phyloP scores from a whole-genome alignment of 2,113 vertebrate genomes.

The Poeciliopsis prolifica region DNA sequence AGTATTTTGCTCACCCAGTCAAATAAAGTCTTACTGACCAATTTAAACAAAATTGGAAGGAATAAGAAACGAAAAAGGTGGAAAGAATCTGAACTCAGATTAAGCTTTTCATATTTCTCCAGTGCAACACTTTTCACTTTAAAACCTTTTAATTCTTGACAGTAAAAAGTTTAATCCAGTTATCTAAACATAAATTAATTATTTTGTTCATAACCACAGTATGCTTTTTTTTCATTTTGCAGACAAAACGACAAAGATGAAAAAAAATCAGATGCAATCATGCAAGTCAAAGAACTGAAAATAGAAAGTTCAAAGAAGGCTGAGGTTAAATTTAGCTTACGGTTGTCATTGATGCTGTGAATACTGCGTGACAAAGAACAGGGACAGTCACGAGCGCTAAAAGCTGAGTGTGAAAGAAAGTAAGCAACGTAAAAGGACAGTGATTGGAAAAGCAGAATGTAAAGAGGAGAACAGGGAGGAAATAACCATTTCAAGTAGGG shows the following conservation, averaged over 20 bases:
- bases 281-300: not conserved
- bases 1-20: too few relatives aligned
- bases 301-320: constrained; percentile 7
- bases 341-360: constrained; percentile 5
- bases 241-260: not conserved
- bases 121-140: too few relatives aligned
- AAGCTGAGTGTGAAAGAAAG: not conserved
- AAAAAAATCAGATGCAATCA: not conserved
- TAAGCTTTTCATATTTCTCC: not conserved
- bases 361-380: not conserved
- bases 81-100: not conserved
- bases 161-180: not conserved
- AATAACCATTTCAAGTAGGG: not conserved
- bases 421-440: not conserved
- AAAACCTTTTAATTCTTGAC: too few relatives aligned
- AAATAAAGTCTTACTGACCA: too few relatives aligned
- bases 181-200: not conserved
- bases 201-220: constrained; percentile 1
- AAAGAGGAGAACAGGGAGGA: not conserved
- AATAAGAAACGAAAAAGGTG: not conserved
- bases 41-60: not conserved
- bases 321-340: constrained; percentile 20
- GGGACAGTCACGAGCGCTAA: not conserved
- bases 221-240: not conserved
- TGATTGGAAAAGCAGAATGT: not conserved